Percentiles rank a stretch among this genome's conserved stretches.
phyloP scores from a whole-genome alignment of 2,113 vertebrate species.

The Gambusia affinis region DNA sequence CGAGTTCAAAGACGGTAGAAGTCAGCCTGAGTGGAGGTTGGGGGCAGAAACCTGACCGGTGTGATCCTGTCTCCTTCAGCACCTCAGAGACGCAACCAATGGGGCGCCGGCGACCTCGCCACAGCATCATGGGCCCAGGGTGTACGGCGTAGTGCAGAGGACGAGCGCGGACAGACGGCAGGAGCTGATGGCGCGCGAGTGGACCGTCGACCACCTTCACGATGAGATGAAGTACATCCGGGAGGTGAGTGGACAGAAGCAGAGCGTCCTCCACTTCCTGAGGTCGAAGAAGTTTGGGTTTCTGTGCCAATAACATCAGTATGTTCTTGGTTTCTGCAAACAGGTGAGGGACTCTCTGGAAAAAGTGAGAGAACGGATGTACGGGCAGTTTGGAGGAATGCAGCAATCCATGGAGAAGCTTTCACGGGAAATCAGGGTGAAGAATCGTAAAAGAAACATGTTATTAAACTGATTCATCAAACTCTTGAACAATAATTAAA shows the following conservation, averaged over 20 bases:
- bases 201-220: constrained; percentile 90
- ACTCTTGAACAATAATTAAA: constrained; percentile 18
- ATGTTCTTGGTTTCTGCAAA: constrained; percentile 14
- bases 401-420: constrained; percentile 92
- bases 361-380: constrained; percentile 94
- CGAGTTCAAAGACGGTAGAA: constrained; percentile 11
- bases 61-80: constrained; percentile 80
- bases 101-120: constrained; percentile 78
- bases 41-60: constrained; percentile 75
- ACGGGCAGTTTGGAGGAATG: constrained; percentile 95
- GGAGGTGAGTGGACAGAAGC: constrained; percentile 84
- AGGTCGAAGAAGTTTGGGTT: neutral
- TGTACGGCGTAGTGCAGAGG: constrained; percentile 89
- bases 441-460: constrained; percentile 14
- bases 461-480: constrained; percentile 11
- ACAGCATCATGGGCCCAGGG: constrained; percentile 83
- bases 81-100: constrained; percentile 80
- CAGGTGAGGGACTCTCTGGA: constrained; percentile 97
- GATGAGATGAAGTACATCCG: constrained; percentile 98
- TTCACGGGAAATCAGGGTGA: constrained; percentile 89
- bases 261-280: neutral
- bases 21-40: constrained; percentile 36
- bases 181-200: constrained; percentile 93
- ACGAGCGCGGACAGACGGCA: constrained; percentile 86
- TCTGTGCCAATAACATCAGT: constrained; percentile 7